Evolutionary conservation across 2,113 vertebrate genomes (phyloP).

Genomic region (Tenebrosternarchus preto): DNA sequence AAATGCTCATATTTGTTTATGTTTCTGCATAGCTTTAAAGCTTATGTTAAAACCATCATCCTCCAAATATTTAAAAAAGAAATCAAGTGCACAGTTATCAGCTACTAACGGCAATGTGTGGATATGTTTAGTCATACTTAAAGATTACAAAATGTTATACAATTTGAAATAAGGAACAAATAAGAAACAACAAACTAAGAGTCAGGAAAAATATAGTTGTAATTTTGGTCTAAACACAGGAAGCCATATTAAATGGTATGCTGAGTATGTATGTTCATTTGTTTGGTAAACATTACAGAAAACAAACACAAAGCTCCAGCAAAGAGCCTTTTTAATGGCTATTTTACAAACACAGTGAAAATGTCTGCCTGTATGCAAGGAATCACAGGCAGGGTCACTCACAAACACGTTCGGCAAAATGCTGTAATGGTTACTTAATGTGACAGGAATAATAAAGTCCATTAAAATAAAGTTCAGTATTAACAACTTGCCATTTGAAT

Average conservation of each 20-base stretch:
- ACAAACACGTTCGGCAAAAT: background rate
- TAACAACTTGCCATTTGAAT: background rate
- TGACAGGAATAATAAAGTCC: conserved; percentile 1
- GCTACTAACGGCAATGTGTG: too few species aligned
- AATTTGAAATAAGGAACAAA: too few species aligned
- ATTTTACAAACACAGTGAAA: too few species aligned
- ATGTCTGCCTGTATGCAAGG: background rate
- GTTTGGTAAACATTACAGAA: background rate
- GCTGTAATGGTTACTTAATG: background rate
- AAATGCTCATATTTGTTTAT: background rate
- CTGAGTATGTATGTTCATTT: background rate
- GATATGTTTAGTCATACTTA: too few species aligned
- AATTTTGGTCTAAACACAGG: conserved; percentile 15
- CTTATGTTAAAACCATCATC: background rate
- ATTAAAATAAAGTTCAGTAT: background rate
- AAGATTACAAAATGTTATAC: too few species aligned
- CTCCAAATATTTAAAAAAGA: background rate
- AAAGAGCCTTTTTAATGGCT: background rate
- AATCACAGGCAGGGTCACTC: background rate
- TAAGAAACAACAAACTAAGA: too few species aligned
- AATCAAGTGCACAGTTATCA: background rate
- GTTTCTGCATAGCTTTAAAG: background rate
- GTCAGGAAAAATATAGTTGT: background rate
- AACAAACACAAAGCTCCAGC: background rate
- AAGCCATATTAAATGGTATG: background rate